Conservation (phyloP, 2,113 vertebrate species). For the Pardalotus punctatus region DNA sequence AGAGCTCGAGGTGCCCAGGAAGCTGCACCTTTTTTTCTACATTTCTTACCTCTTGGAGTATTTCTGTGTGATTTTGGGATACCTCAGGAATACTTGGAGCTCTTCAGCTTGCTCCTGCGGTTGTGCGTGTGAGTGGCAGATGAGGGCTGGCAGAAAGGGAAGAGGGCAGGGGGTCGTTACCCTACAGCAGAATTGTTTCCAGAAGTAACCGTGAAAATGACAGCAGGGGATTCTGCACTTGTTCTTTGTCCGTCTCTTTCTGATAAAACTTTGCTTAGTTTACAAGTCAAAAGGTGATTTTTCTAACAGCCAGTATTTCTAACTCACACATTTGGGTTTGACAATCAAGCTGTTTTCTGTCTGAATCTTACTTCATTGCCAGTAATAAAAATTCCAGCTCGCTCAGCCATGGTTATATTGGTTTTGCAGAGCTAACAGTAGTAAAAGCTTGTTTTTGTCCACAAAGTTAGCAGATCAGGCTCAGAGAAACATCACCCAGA, state of each 20-base stretch:
- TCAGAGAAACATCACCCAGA: neutral
- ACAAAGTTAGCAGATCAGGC: neutral
- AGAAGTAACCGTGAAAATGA: neutral
- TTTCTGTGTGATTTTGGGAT: neutral
- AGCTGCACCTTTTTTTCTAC: neutral
- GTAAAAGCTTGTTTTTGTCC: conserved; percentile 49
- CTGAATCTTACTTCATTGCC: conserved; percentile 37
- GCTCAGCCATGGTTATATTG: conserved; percentile 9
- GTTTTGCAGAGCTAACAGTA: conserved; percentile 38
- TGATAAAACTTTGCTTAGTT: conserved; percentile 24
- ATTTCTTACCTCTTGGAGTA: neutral
- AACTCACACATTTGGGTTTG: neutral
- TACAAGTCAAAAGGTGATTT: conserved; percentile 40
- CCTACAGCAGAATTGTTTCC: neutral
- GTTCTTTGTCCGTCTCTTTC: neutral
- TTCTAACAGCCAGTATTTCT: conserved; percentile 22
- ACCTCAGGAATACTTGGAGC: neutral
- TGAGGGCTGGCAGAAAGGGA: neutral
- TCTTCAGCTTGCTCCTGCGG: neutral
- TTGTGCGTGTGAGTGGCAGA: fast-evolving
- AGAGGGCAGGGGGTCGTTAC: neutral
- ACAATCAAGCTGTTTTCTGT: conserved; percentile 48
- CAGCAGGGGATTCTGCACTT: neutral
- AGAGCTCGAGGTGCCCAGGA: neutral
- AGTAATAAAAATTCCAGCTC: conserved; percentile 59